Base-by-base conservation (phyloP, 2,113 vertebrate species). In the Phaetusa simplex region DNA sequence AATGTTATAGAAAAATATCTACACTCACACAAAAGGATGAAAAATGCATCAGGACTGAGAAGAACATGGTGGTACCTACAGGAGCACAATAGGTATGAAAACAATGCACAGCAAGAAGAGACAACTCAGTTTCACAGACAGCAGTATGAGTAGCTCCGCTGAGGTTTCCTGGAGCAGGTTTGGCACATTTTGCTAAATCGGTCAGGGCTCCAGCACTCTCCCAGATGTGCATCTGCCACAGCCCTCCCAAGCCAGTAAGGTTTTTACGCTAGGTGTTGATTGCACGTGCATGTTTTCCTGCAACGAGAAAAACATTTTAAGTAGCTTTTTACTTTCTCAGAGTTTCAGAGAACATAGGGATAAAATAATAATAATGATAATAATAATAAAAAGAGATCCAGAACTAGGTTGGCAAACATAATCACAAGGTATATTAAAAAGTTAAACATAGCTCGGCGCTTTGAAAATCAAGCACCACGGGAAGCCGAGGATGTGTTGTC, bases 361-460 rank as follows among this genome's bases (percentile, higher is more conserved):
- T 70, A 92, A 86, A 95, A 89, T 45, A 92, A 86, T 16, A 29
- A 81, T 81, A 77, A 85, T 38, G 43, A 85, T 47, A 82, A 82
- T 14, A 72, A 84, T 53, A 90, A 81, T 32, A 52, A 45, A 71
- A 66, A 61, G 61, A 52, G 34, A 61, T 65, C 24, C 77, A 86
- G 90, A 90, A 66, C 73, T 23, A 81, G 76, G 78, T 82, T 91
- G 83, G 77, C 91, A 96, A 86, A 95, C 61, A 89, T 43, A 86
- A 86, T 71, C 88, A 86, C 70, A 95, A 91, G 88, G 73, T 93
- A 88, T 56, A 83, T 88, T 78, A 95, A 91, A 92, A 96, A 94
- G 88, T 88, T 94, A 91, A 95, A 95, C 82, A 88, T 82, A 93
- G 86, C 86, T 82, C 8, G 3, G 47, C 0, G 19, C 67, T 89